phyloP scores from a whole-genome alignment of 2,888 invertebrate genomes.

The Minunthozetes semirufus region DNA sequence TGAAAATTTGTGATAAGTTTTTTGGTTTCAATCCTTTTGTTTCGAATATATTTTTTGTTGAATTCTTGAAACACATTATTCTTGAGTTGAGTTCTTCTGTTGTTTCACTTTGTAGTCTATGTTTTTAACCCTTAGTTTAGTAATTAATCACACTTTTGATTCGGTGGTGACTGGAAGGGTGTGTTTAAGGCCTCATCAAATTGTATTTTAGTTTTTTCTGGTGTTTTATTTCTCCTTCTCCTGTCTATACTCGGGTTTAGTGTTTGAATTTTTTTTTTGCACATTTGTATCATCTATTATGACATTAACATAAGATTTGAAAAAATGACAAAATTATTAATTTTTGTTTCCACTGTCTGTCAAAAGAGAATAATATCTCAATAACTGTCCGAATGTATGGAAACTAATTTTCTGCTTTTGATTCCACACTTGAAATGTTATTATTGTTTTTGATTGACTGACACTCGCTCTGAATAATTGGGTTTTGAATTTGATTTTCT shows the following conservation, averaged over 20 bases:
- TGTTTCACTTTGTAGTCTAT: background rate
- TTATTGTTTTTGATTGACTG: background rate
- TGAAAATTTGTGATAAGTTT: background rate
- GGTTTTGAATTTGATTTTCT: background rate
- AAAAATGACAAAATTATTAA: slow-evolving; percentile 1
- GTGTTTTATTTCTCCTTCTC: background rate
- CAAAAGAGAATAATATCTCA: no score
- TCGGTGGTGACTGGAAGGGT: slow-evolving; percentile 20
- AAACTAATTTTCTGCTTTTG: background rate
- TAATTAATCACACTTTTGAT: slow-evolving; percentile 26
- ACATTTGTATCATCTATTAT: slow-evolving; percentile 7
- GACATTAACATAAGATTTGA: background rate
- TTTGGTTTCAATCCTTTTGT: background rate
- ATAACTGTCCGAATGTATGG: background rate
- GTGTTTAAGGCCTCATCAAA: slow-evolving; percentile 17
- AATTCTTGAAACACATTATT: background rate
- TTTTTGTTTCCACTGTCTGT: background rate
- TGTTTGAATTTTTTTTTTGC: background rate
- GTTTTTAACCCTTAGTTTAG: slow-evolving; percentile 13
- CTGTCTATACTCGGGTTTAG: background rate
- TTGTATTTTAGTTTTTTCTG: background rate
- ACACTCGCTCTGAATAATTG: background rate
- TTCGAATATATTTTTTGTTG: background rate
- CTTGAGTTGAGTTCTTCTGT: background rate
- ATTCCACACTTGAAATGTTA: background rate